Evolutionary conservation across 35 echinoderm and acorn worm genomes (phyloP).

Genomic region (Acanthaster planci): DNA sequence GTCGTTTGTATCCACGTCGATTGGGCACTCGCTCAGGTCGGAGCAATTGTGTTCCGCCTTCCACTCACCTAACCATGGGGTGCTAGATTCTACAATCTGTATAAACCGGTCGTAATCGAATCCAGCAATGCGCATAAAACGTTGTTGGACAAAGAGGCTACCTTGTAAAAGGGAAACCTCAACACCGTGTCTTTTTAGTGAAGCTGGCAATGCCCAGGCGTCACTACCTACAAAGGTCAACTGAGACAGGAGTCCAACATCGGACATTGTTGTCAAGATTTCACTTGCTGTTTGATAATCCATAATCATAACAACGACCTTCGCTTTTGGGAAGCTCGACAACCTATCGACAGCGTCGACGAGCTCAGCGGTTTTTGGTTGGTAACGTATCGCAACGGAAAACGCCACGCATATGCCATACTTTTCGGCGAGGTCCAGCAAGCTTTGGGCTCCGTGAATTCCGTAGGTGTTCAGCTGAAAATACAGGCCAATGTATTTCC

Average conservation of each 20-base stretch:
- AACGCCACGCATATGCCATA: slow-evolving; percentile 36
- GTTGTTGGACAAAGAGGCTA: slow-evolving; percentile 20
- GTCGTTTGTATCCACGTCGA: neutral
- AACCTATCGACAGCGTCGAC: neutral
- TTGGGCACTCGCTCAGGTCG: neutral
- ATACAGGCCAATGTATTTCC: slow-evolving; percentile 43
- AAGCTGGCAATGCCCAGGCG: neutral
- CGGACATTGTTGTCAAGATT: neutral
- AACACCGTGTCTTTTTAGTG: neutral
- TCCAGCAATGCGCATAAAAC: neutral
- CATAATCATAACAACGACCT: slow-evolving; percentile 24
- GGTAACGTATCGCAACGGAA: neutral
- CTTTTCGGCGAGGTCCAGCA: slow-evolving; percentile 2
- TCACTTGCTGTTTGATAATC: neutral
- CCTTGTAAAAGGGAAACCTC: neutral
- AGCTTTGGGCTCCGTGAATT: slow-evolving; percentile 10
- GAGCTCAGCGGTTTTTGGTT: neutral
- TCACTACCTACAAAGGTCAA: slow-evolving; percentile 34
- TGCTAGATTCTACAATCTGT: neutral
- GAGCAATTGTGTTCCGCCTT: neutral
- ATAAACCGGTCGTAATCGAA: slow-evolving; percentile 21
- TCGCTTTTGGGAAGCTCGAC: neutral
- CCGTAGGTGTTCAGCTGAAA: slow-evolving; percentile 39
- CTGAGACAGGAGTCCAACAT: neutral
- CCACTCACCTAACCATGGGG: slow-evolving; percentile 19